These are phyloP conservation scores for Tetraneura akinire DNA, from an alignment of 1,140 invertebrate genomes.

Conservation along the genomic window DNA sequence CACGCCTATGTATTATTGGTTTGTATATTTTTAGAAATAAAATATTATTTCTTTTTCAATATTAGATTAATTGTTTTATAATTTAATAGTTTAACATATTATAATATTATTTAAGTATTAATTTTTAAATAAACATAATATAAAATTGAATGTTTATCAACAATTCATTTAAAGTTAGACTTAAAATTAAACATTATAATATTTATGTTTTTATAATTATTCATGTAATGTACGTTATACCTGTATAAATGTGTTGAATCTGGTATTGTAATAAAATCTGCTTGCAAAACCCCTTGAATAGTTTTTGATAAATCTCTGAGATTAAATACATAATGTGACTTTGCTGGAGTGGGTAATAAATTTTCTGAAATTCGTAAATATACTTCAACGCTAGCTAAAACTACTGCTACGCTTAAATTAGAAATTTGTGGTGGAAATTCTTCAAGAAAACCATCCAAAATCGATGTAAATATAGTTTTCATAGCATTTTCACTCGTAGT, in stretches of 20 bases:
- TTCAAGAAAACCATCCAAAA: slow-evolving; percentile 49
- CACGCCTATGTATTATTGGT: too few relatives aligned
- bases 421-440: slow-evolving; percentile 28
- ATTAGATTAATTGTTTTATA: too few relatives aligned
- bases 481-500: slow-evolving; percentile 74
- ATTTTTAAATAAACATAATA: too few relatives aligned
- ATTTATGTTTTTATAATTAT: too few relatives aligned
- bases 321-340: slow-evolving; percentile 95
- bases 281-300: slow-evolving; percentile 68
- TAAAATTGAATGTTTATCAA: too few relatives aligned
- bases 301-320: slow-evolving; percentile 91
- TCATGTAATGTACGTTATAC: too few relatives aligned
- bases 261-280: slow-evolving; percentile 20
- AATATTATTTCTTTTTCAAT: too few relatives aligned
- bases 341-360: slow-evolving; percentile 85
- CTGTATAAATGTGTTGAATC: slow-evolving; percentile 46
- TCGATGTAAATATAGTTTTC: slow-evolving; percentile 77
- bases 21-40: too few relatives aligned
- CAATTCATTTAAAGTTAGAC: too few relatives aligned
- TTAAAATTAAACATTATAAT: too few relatives aligned
- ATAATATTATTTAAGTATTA: too few relatives aligned
- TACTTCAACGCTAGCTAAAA: slow-evolving; percentile 30
- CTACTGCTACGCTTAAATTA: neutral
- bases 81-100: too few relatives aligned
- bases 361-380: slow-evolving; percentile 58